phyloP scores from a whole-genome alignment of 2,888 invertebrate species.

The Epinotia brunnichana region DNA sequence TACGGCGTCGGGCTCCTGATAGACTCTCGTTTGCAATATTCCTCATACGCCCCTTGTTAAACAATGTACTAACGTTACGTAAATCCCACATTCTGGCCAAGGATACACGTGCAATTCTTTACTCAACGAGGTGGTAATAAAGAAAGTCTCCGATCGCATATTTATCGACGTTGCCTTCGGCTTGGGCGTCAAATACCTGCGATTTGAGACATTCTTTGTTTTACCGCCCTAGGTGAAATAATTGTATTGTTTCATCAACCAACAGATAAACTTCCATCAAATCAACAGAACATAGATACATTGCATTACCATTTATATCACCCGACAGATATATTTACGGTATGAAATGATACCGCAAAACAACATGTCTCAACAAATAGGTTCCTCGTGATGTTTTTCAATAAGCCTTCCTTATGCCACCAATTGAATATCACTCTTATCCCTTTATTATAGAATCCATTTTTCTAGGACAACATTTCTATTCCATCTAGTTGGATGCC shows the following conservation, averaged over 20 bases:
- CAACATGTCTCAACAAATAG: conserved; percentile 36
- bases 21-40: too few species aligned
- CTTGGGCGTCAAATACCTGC: too few species aligned
- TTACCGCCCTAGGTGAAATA: too few species aligned
- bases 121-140: too few species aligned
- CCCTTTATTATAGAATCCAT: not conserved
- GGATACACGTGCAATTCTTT: too few species aligned
- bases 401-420: conserved; percentile 18
- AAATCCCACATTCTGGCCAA: too few species aligned
- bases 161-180: too few species aligned
- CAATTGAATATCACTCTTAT: conserved; percentile 2
- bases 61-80: too few species aligned
- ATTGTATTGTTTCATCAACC: not conserved
- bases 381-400: conserved; percentile 36
- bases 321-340: conserved; percentile 27
- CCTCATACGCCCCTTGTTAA: too few species aligned
- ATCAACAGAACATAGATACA: conserved; percentile 26
- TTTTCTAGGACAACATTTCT: not conserved
- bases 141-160: too few species aligned
- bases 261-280: conserved; percentile 20
- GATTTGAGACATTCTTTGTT: too few species aligned
- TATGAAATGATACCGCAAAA: conserved; percentile 38
- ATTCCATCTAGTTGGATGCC: conserved; percentile 7
- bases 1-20: too few species aligned
- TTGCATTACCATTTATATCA: conserved; percentile 36